These are phyloP conservation scores for Athene cunicularia DNA, from an alignment of 2,113 vertebrate species.

Conservation along the genomic window DNA sequence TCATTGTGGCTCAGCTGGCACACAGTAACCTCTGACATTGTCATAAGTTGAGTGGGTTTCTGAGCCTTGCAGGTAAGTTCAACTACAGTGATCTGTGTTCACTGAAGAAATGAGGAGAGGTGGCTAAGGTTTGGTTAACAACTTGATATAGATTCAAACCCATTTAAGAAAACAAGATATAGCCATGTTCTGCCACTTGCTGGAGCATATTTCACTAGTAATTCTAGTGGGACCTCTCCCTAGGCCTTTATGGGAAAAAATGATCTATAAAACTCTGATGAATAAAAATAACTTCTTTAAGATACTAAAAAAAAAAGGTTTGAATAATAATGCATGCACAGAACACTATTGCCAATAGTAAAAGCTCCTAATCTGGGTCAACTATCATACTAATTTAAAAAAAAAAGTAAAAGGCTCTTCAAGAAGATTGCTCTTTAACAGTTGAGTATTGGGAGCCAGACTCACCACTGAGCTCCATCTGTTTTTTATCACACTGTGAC, in stretches of 20 bases:
- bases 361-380: background rate
- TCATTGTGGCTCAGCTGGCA: background rate
- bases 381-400: background rate
- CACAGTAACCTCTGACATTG: accelerated
- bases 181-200: background rate
- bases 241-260: background rate
- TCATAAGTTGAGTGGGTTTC: background rate
- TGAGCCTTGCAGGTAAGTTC: background rate
- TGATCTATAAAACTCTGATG: background rate
- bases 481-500: background rate
- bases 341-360: background rate
- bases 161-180: background rate
- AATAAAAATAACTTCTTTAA: background rate
- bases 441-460: background rate
- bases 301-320: background rate
- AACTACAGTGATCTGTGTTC: background rate
- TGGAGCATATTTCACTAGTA: background rate
- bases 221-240: background rate
- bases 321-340: background rate
- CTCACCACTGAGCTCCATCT: background rate
- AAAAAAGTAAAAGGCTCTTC: background rate
- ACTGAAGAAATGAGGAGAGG: background rate
- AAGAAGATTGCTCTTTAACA: background rate
- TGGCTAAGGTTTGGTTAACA: background rate
- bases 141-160: background rate